phyloP scores from a whole-genome alignment of 2,888 invertebrate genomes.

The Troides aeacus region DNA sequence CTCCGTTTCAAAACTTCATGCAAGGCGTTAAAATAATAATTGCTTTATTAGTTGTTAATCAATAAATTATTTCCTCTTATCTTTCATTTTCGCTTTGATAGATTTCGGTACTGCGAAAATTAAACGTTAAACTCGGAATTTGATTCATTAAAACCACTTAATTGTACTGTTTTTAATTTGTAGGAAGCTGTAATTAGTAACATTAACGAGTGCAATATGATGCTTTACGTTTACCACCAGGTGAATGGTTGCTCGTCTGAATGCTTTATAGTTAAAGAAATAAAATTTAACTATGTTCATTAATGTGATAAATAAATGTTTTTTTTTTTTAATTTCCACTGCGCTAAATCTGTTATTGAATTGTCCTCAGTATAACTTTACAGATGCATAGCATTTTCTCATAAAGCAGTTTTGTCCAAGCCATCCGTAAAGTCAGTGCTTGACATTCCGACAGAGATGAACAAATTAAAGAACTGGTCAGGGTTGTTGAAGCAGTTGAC shows the following conservation, averaged over 20 bases:
- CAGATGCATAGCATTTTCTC: constrained; percentile 8
- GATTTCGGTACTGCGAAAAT: too few species aligned
- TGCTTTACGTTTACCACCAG: too few species aligned
- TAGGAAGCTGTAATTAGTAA: too few species aligned
- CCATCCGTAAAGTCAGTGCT: constrained; percentile 33
- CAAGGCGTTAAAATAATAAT: not conserved
- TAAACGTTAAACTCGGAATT: too few species aligned
- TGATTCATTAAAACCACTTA: too few species aligned
- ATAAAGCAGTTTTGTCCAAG: constrained; percentile 31
- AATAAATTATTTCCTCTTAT: not conserved
- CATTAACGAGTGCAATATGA: too few species aligned
- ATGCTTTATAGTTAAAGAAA: too few species aligned
- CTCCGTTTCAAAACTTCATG: not conserved
- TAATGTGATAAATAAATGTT: not conserved
- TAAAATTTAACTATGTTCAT: too few species aligned
- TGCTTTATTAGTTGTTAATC: not conserved
- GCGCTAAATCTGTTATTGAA: not conserved
- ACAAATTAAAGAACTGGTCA: constrained; percentile 35
- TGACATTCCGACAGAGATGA: constrained; percentile 35
- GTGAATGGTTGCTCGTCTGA: too few species aligned
- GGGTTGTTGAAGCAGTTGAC: constrained; percentile 40
- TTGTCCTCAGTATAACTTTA: not conserved
- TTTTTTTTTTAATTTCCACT: not conserved
- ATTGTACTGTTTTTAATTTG: too few species aligned
- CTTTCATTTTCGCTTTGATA: not conserved